These are phyloP conservation scores for Podarcis siculus DNA, from an alignment of 2,797 vertebrate genomes.

Conservation along the genomic window DNA sequence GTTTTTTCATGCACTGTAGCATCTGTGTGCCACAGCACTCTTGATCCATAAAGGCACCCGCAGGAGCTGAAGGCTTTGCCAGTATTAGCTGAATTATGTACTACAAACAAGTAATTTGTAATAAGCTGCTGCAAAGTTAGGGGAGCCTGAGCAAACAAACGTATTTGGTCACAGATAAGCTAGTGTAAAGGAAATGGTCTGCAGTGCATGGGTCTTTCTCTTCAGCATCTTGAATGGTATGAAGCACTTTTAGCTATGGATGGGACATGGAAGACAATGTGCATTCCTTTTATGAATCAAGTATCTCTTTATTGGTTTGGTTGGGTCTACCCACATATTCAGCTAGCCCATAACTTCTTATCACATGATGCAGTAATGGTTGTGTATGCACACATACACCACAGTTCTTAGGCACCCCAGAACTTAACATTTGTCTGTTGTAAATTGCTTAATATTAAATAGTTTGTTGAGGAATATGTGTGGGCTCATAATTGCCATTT, in stretches of 20 bases:
- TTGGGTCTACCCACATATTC: background rate
- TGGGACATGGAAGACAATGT: background rate
- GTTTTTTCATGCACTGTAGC: slow-evolving; percentile 62
- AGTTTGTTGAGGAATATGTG: background rate
- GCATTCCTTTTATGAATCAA: background rate
- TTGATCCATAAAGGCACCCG: slow-evolving; percentile 43
- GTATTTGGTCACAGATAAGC: background rate
- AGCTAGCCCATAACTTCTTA: background rate
- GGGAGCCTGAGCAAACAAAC: slow-evolving; percentile 21
- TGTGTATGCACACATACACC: background rate
- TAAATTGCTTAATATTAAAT: background rate
- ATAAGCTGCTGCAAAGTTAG: background rate
- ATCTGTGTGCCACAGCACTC: slow-evolving; percentile 54
- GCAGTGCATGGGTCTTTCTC: background rate
- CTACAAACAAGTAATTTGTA: background rate
- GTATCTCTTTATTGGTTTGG: background rate
- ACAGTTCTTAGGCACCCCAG: background rate
- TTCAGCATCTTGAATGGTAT: background rate
- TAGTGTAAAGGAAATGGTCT: background rate
- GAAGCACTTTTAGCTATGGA: background rate
- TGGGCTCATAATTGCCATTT: background rate
- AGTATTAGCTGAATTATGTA: slow-evolving; percentile 16
- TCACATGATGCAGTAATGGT: background rate
- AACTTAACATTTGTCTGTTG: background rate
- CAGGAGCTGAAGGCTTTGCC: slow-evolving; percentile 55